Evolutionary conservation across 2,888 invertebrate genomes (phyloP).

Genomic region (Mylabris sibirica): DNA sequence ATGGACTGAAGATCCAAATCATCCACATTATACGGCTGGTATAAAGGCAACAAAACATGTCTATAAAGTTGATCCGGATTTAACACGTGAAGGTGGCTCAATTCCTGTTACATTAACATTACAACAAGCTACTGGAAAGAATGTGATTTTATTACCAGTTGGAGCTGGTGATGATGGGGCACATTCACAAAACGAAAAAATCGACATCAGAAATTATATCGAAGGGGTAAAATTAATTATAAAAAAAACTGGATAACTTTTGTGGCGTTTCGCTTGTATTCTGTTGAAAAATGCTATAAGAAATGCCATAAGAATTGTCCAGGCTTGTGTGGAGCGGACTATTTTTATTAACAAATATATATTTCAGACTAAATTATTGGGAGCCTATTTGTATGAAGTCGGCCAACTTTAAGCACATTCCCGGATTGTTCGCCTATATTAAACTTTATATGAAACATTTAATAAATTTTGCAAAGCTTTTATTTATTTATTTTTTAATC

Average conservation of each 20-base stretch:
- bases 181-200: slow-evolving; percentile 98
- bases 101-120: slow-evolving; percentile 96
- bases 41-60: slow-evolving; percentile 82
- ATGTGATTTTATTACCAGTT: slow-evolving; percentile 93
- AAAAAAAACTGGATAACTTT: too few relatives aligned
- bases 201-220: slow-evolving; percentile 91
- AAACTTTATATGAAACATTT: background rate
- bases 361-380: slow-evolving; percentile 80
- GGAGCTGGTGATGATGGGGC: slow-evolving; percentile 97
- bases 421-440: background rate
- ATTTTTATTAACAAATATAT: too few relatives aligned
- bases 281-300: too few relatives aligned
- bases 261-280: too few relatives aligned
- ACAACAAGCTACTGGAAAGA: slow-evolving; percentile 90
- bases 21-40: slow-evolving; percentile 93
- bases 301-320: too few relatives aligned
- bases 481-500: background rate
- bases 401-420: slow-evolving; percentile 23
- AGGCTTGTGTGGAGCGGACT: too few relatives aligned
- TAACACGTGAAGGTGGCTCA: slow-evolving; percentile 96
- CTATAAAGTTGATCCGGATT: slow-evolving; percentile 89
- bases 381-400: slow-evolving; percentile 88
- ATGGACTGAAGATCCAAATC: slow-evolving; percentile 93
- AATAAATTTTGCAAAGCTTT: slow-evolving; percentile 2
- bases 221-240: slow-evolving; percentile 77